These are phyloP conservation scores for Calephelis nemesis DNA, from an alignment of 1,140 invertebrate genomes.

Conservation along the genomic window DNA sequence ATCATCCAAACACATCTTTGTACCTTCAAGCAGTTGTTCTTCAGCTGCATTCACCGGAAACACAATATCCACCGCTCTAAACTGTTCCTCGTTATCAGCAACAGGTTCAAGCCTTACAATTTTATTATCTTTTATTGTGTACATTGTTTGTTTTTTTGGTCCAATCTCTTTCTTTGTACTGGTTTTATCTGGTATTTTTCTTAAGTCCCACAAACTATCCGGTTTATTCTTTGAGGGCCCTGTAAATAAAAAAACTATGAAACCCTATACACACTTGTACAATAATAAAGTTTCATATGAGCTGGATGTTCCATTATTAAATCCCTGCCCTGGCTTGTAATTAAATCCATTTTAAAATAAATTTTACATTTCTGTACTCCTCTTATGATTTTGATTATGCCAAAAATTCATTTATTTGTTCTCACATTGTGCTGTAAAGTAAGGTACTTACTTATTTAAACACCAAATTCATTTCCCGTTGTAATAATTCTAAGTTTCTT, in stretches of 20 bases:
- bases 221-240: slow-evolving; percentile 36
- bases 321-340: too few relatives aligned
- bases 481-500: too few relatives aligned
- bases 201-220: slow-evolving; percentile 63
- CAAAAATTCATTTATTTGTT: too few relatives aligned
- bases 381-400: too few relatives aligned
- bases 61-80: slow-evolving; percentile 59
- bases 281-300: too few relatives aligned
- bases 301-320: too few relatives aligned
- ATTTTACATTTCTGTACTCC: too few relatives aligned
- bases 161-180: slow-evolving; percentile 26
- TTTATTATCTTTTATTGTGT: slow-evolving; percentile 64
- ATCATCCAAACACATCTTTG: slow-evolving; percentile 67
- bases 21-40: slow-evolving; percentile 60
- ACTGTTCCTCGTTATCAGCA: slow-evolving; percentile 39
- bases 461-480: too few relatives aligned
- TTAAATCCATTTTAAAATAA: too few relatives aligned
- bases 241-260: slow-evolving; percentile 17
- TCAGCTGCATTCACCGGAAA: slow-evolving; percentile 59
- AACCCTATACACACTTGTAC: not conserved
- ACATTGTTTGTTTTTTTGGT: slow-evolving; percentile 57
- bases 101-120: slow-evolving; percentile 59
- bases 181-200: slow-evolving; percentile 38
- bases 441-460: too few relatives aligned
- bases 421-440: too few relatives aligned